Evolutionary conservation across 2,888 invertebrate genomes (phyloP).

Genomic region (Baronia brevicornis): DNA sequence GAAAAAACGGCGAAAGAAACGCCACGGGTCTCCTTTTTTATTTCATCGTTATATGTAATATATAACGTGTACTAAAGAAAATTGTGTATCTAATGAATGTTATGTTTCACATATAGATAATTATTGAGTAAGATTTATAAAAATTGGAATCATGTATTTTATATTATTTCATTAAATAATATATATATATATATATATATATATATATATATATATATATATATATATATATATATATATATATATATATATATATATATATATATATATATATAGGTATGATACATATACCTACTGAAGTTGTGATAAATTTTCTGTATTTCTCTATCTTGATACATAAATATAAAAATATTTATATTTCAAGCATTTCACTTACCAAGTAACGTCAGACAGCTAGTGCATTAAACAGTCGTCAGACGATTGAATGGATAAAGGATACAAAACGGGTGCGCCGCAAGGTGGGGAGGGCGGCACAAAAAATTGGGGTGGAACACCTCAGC

Average conservation of each 20-base stretch:
- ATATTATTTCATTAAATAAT: background rate
- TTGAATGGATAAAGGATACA: constrained; percentile 8
- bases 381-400: constrained; percentile 4
- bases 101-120: background rate
- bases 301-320: too few relatives aligned
- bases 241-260: constrained; percentile 3
- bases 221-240: constrained; percentile 4
- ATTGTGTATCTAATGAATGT: too few relatives aligned
- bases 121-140: background rate
- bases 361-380: constrained; percentile 7
- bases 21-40: too few relatives aligned
- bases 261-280: constrained; percentile 3
- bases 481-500: constrained; percentile 48
- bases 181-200: constrained; percentile 3
- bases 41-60: too few relatives aligned
- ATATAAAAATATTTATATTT: too few relatives aligned
- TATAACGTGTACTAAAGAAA: too few relatives aligned
- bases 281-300: constrained; percentile 3
- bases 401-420: constrained; percentile 11
- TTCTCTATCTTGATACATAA: too few relatives aligned
- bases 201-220: constrained; percentile 2
- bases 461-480: constrained; percentile 48
- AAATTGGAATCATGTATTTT: background rate
- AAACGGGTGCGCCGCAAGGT: constrained; percentile 22
- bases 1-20: too few relatives aligned